Evolutionary conservation across 30 jellyfish, hydroid and myxozoan genomes (phyloP).

Genomic region (Turritopsis rubra): DNA sequence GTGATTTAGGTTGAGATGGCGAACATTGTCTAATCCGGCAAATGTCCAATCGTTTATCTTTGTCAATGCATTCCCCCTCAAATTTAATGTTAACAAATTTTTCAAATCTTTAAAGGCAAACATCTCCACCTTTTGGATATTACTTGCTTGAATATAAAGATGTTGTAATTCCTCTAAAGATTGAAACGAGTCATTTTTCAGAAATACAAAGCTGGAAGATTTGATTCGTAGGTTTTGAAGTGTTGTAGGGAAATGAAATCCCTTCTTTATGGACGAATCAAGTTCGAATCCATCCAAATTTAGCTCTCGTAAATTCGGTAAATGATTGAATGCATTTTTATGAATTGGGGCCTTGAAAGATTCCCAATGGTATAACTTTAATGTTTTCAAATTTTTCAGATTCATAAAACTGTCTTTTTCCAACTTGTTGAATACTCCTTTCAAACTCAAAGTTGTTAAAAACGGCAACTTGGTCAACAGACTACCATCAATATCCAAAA

Average conservation of each 20-base stretch:
- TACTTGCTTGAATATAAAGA: background rate
- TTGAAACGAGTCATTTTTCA: background rate
- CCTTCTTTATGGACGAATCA: background rate
- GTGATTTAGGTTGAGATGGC: background rate
- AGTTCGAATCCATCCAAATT: background rate
- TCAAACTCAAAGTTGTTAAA: background rate
- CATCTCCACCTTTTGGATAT: background rate
- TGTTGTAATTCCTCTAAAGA: background rate
- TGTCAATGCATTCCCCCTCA: background rate
- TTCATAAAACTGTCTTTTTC: background rate
- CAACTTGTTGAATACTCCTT: background rate
- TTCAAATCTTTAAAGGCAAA: background rate
- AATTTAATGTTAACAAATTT: background rate
- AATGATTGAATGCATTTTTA: background rate
- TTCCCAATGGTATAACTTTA: background rate
- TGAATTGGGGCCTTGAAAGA: background rate
- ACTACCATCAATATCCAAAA: background rate
- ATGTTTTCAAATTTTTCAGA: background rate
- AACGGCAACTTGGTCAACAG: background rate
- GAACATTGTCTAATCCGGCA: background rate
- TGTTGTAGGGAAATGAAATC: background rate
- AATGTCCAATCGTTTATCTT: background rate
- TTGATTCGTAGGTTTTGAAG: background rate
- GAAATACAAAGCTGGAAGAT: background rate
- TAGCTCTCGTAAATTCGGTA: background rate